Percentiles rank a stretch among this genome's conserved stretches.
Conservation (phyloP, 2,113 vertebrate species). For the Campylorhamphus procurvoides region DNA sequence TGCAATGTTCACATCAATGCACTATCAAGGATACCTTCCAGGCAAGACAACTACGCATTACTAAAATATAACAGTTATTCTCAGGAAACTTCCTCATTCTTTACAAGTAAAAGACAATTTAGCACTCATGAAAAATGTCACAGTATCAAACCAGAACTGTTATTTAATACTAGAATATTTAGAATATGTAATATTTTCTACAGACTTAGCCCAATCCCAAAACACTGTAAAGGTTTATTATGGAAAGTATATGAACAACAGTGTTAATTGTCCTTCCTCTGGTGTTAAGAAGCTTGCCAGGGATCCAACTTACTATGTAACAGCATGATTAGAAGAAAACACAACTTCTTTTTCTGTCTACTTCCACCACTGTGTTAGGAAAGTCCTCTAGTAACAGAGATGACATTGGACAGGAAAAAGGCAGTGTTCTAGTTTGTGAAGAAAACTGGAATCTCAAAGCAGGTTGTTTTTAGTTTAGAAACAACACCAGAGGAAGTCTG, state of each 20-base stretch:
- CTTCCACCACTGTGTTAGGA: neutral
- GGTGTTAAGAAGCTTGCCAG: neutral
- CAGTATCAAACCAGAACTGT: neutral
- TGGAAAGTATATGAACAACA: neutral
- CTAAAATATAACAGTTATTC: rapidly evolving
- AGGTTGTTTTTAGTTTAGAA: neutral
- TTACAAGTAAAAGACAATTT: neutral
- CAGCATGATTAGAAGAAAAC: neutral
- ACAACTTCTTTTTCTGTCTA: neutral
- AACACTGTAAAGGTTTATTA: neutral
- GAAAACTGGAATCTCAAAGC: neutral
- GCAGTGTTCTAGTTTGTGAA: neutral
- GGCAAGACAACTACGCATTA: neutral
- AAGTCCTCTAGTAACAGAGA: neutral
- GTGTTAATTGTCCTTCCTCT: neutral
- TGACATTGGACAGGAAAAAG: neutral
- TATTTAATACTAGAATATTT: neutral
- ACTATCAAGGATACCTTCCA: neutral
- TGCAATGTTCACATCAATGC: neutral
- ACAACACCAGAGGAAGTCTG: neutral
- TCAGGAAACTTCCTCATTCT: neutral
- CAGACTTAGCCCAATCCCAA: neutral
- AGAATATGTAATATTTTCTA: neutral
- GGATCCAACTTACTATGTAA: neutral
- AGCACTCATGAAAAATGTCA: neutral